Evolutionary conservation across 1,140 invertebrate species (phyloP), one percentile per base, ranked within the genome.

Genomic region (Orchestia grillus): DNA sequence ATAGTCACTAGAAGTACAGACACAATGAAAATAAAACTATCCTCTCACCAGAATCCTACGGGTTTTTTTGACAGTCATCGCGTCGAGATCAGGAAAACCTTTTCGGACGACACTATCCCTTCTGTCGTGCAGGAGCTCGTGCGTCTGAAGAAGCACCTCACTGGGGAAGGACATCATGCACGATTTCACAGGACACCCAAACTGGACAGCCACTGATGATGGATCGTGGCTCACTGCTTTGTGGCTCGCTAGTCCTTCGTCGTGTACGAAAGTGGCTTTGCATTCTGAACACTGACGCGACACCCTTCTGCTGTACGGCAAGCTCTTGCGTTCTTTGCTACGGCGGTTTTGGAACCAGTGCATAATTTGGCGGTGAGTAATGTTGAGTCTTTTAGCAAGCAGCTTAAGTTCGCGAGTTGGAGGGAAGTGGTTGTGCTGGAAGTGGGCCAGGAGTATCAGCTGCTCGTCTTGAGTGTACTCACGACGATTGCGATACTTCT

Each of bases 291-390:
- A 94, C 92, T 94, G 92, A n/a, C 92, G 92, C 11, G 92, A 94
- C 41, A 94, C 44, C 36, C 92, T 42, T 42, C 92, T 44, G 36
- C 92, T 94, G 92, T 94, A 94, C 43, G 92, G 92, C 44, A 94
- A 44, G n/a, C 41, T 44, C 87, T 96, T 96, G 36, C 96, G 95
- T 88, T 96, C 96, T 77, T 96, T 96, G 62, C 96, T 96, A 1
- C 96, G 94, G 36, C 96, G 95, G 95, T 96, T 96, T 44, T 96
- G 96, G 95, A 96, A 96, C 96, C 96, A 96, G 45, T 96, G 96
- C 96, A 96, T 96, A 41, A 96, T 96, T 41, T 96, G 96, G 0
- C 96, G 87, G 47, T 96, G 96, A 23, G 96, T 96, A 19, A 96
- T 96, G 44, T 96, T 96, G 15, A 96, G 53, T 23, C 96, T 47